Base-by-base conservation (phyloP, 2,797 vertebrate species). In the Lateolabrax maculatus region DNA sequence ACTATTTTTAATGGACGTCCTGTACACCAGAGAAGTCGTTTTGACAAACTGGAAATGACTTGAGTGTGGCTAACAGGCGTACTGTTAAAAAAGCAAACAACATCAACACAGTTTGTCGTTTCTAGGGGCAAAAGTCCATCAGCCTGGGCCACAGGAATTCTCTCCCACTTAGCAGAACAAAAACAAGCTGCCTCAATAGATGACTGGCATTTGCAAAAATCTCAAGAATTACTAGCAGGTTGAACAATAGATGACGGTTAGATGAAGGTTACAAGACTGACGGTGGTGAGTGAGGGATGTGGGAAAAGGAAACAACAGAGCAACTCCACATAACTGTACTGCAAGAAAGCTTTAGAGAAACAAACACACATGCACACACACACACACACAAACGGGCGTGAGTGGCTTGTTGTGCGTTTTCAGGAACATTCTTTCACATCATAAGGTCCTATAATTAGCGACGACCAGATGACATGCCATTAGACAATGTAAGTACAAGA, bases 231-330 rank as follows among this genome's bases (percentile, higher is more conserved):
- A 65, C 60, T 25, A 79, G 83, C 71, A 89, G 70, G 83, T 83
- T 72, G 56, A 93, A 94, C 91, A 94, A 93, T 92, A 39, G 81
- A 83, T 79, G 85, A 90, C 81, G n/a, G n/a, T n/a, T n/a, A n/a
- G n/a, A n/a, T 79, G 66, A 71, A 79, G 48, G 66, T 75, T 87
- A 70, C 21, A 79, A 74, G 66, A 67, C 41, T 46, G 67, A 70
- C 13, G 53, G 34, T 3, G 36, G 70, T 65, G 68, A 89, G 64
- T 71, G 64, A 79, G 43, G 56, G 67, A 75, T 83, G 76, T 79
- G 80, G 87, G 84, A 85, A 89, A 85, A 55, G 84, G 88, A 92
- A 89, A 81, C 74, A 81, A 77, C 36, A 64, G 41, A 73, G 71
- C 48, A 58, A 34, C 52, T 69, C 62, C 29, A 72, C 57, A 51